A percentile compares a stretch with the other conserved stretches of the same genome.
Conservation (phyloP, 2,888 invertebrate species). For the Chymomyza caudatula region DNA sequence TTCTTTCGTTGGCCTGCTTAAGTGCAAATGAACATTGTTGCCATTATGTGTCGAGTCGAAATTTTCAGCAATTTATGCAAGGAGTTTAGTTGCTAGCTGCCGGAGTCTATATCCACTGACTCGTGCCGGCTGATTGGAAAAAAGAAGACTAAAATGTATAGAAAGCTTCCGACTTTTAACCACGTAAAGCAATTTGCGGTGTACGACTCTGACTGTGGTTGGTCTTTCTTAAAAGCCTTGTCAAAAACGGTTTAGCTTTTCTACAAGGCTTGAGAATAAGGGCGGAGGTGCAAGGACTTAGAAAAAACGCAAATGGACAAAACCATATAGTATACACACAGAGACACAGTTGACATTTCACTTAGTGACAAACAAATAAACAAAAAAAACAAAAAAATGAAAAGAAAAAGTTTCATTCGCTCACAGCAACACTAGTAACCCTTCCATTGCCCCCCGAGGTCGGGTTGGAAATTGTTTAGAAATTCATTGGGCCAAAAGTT, state of each 20-base stretch:
- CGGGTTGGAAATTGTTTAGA: slow-evolving; percentile 51
- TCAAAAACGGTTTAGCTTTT: slow-evolving; percentile 41
- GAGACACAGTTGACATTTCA: slow-evolving; percentile 59
- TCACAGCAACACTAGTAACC: not conserved
- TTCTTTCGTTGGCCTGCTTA: slow-evolving; percentile 10
- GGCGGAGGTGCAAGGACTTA: slow-evolving; percentile 4
- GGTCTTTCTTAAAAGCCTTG: slow-evolving; percentile 56
- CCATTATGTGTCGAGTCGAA: not conserved
- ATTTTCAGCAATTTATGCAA: slow-evolving; percentile 21
- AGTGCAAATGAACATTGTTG: slow-evolving; percentile 32
- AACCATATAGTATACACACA: slow-evolving; percentile 25
- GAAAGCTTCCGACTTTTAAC: slow-evolving; percentile 10
- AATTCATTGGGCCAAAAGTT: slow-evolving; percentile 58
- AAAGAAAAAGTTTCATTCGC: not conserved
- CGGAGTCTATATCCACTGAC: not conserved
- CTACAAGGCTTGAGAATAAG: slow-evolving; percentile 3
- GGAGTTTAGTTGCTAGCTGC: not conserved
- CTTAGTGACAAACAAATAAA: slow-evolving; percentile 30
- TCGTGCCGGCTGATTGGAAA: not conserved
- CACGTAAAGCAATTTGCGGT: slow-evolving; percentile 33
- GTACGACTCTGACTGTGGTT: not conserved
- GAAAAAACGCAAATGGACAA: slow-evolving; percentile 44
- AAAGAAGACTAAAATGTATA: not conserved
- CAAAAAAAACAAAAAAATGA: not conserved
- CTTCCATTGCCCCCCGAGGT: slow-evolving; percentile 1